Conservation (phyloP, 2,113 vertebrate species). For the Xiphophorus maculatus region DNA sequence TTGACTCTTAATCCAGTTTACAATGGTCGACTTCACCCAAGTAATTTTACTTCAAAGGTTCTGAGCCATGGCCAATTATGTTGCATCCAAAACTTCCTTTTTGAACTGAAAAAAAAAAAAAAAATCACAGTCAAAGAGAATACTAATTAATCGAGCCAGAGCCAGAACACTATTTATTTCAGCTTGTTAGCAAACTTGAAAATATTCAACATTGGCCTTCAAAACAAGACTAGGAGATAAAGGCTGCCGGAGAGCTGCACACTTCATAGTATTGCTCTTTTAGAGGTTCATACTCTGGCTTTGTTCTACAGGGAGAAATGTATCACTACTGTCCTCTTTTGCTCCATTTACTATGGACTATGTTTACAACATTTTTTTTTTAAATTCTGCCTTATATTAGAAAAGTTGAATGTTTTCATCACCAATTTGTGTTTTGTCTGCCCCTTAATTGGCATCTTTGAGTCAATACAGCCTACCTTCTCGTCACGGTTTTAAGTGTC, state of each 20-base stretch:
- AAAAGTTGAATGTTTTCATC: background rate
- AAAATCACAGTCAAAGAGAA: constrained; percentile 59
- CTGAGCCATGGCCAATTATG: constrained; percentile 69
- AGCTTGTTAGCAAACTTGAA: constrained; percentile 51
- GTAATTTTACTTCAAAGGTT: constrained; percentile 79
- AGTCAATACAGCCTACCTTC: background rate
- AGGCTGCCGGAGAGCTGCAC: background rate
- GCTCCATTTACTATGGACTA: background rate
- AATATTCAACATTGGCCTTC: constrained; percentile 22
- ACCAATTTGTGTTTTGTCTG: background rate
- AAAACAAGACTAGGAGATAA: constrained; percentile 6
- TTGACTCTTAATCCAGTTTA: constrained; percentile 75
- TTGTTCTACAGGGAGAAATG: background rate
- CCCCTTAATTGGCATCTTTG: background rate
- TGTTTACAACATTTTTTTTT: background rate
- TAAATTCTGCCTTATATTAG: background rate
- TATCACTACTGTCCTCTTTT: background rate
- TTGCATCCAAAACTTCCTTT: constrained; percentile 66
- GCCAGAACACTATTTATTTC: constrained; percentile 53
- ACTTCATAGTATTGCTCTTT: background rate
- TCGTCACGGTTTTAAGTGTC: background rate
- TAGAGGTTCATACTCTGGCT: background rate
- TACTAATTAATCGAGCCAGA: constrained; percentile 65
- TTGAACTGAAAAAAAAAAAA: constrained; percentile 41
- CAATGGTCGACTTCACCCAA: constrained; percentile 66